Evolutionary conservation across 2,888 invertebrate genomes (phyloP).

Genomic region (Drosophila cyrtoloma): DNA sequence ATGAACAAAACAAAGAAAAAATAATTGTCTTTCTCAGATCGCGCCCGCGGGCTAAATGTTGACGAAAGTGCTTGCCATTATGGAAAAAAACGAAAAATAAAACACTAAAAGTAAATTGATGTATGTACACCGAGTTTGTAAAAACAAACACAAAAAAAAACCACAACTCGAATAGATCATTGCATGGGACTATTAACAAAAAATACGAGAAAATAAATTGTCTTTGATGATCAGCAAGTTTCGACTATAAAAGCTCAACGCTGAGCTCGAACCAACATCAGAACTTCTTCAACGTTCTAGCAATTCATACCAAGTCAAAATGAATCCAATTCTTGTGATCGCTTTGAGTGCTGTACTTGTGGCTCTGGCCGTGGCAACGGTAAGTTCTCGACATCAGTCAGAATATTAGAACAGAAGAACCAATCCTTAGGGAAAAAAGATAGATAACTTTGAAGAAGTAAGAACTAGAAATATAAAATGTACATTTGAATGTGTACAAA

Average conservation of each 20-base stretch:
- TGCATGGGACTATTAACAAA: constrained; percentile 47
- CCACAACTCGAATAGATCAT: constrained; percentile 48
- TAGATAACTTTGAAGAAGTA: neutral
- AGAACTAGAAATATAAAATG: neutral
- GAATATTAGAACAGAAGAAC: neutral
- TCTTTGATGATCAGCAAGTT: constrained; percentile 31
- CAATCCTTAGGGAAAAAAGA: neutral
- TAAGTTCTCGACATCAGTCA: constrained; percentile 51
- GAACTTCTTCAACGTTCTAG: constrained; percentile 61
- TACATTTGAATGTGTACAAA: too few relatives aligned
- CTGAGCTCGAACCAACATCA: constrained; percentile 43
- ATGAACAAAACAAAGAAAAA: neutral
- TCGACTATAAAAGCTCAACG: constrained; percentile 60
- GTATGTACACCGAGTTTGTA: neutral
- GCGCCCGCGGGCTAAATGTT: constrained; percentile 48
- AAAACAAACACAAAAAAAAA: constrained; percentile 21
- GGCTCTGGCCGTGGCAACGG: constrained; percentile 59
- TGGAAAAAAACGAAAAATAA: constrained; percentile 17
- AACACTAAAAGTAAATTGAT: constrained; percentile 3
- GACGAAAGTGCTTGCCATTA: constrained; percentile 64
- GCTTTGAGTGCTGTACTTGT: constrained; percentile 61
- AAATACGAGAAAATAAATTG: constrained; percentile 48
- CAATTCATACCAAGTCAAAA: constrained; percentile 48
- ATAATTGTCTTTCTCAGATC: constrained; percentile 49
- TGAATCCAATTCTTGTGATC: constrained; percentile 72